Percentiles rank a stretch among this genome's conserved stretches.
Evolutionary conservation across 1,140 invertebrate genomes (phyloP).

Genomic region (Calephelis virginiensis): DNA sequence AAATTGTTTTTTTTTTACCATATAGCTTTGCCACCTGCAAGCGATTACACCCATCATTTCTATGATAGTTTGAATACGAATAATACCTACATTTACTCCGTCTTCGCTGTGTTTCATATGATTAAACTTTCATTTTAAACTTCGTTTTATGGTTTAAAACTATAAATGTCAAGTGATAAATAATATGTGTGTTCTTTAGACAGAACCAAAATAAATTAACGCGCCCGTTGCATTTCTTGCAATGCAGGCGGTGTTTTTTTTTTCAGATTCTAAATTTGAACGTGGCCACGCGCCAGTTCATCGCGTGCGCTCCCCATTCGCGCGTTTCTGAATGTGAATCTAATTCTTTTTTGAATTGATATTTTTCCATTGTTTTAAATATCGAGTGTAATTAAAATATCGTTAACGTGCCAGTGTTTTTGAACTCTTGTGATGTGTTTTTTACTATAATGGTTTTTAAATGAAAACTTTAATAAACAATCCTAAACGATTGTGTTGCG

Average conservation of each 20-base stretch:
- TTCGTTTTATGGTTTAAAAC: slow-evolving; percentile 13
- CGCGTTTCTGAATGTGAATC: slow-evolving; percentile 41
- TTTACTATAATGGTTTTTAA: neutral
- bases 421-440: neutral
- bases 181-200: slow-evolving; percentile 34
- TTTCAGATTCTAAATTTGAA: slow-evolving; percentile 67
- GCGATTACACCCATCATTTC: too few species aligned
- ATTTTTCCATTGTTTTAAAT: slow-evolving; percentile 15
- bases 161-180: slow-evolving; percentile 33
- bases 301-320: slow-evolving; percentile 48
- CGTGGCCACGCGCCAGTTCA: slow-evolving; percentile 64
- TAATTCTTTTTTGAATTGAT: slow-evolving; percentile 27
- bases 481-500: neutral
- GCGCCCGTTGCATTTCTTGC: slow-evolving; percentile 61
- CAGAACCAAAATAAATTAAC: slow-evolving; percentile 52
- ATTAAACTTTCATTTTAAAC: slow-evolving; percentile 10
- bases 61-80: neutral
- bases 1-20: too few species aligned
- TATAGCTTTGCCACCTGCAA: too few species aligned
- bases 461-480: slow-evolving; percentile 2
- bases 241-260: slow-evolving; percentile 61
- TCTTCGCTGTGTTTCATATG: neutral
- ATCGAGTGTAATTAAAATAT: slow-evolving; percentile 3
- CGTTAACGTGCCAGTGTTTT: slow-evolving; percentile 5
- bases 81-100: neutral